These are phyloP conservation scores for Schizotus pectinicornis DNA, from an alignment of 2,888 invertebrate genomes.

Conservation along the genomic window DNA sequence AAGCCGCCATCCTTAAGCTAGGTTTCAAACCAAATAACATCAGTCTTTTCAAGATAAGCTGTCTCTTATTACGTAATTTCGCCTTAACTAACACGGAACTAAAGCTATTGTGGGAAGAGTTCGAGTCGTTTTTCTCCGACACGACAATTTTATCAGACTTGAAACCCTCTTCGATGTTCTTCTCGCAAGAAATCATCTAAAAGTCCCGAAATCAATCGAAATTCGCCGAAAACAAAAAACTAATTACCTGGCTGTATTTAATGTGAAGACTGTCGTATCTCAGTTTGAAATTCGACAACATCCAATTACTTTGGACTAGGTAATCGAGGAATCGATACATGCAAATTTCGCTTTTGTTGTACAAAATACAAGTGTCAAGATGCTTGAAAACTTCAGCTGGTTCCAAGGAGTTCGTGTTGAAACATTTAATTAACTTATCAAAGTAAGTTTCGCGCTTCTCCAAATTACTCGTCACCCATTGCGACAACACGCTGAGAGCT, in stretches of 20 bases:
- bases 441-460: conserved; percentile 63
- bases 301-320: conserved; percentile 59
- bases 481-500: conserved; percentile 60
- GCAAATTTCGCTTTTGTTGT: conserved; percentile 64
- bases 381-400: conserved; percentile 62
- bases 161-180: conserved; percentile 38
- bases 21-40: conserved; percentile 57
- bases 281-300: conserved; percentile 60
- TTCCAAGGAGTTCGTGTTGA: conserved; percentile 60
- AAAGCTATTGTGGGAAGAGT: conserved; percentile 41
- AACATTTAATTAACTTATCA: conserved; percentile 61
- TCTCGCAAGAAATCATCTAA: conserved; percentile 39
- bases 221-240: neutral
- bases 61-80: conserved; percentile 53
- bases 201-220: conserved; percentile 3
- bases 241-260: conserved; percentile 58
- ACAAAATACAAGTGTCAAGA: conserved; percentile 64
- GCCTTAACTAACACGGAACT: conserved; percentile 53
- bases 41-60: conserved; percentile 53
- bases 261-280: conserved; percentile 59
- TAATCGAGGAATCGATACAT: conserved; percentile 62
- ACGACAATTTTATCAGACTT: conserved; percentile 50
- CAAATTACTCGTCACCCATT: conserved; percentile 63
- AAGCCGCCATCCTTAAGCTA: conserved; percentile 55
- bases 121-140: conserved; percentile 47